These are phyloP conservation scores for Atractosteus spatula DNA, from an alignment of 2,113 vertebrate species.

Conservation along the genomic window DNA sequence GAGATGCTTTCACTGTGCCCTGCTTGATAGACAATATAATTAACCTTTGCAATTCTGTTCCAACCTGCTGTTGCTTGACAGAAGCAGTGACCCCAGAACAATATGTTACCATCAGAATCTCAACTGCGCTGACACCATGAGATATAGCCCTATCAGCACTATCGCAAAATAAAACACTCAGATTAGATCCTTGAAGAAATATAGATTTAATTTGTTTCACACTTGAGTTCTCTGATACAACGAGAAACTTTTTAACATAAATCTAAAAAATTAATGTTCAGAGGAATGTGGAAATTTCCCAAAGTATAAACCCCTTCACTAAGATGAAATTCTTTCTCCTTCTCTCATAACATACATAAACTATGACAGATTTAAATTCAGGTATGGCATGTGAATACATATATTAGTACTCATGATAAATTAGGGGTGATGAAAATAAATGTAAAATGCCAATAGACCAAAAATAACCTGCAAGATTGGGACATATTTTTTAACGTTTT, in stretches of 20 bases:
- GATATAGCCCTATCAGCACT: conserved; percentile 73
- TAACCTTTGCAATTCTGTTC: conserved; percentile 98
- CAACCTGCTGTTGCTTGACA: conserved; percentile 74
- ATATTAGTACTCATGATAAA: too few species aligned
- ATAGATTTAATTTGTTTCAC: conserved; percentile 83
- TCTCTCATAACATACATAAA: too few species aligned
- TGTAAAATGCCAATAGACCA: too few species aligned
- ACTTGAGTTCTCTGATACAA: conserved; percentile 85
- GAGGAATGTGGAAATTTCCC: background rate
- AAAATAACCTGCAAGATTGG: too few species aligned
- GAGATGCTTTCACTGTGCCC: conserved; percentile 69
- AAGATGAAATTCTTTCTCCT: background rate
- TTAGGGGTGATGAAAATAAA: too few species aligned
- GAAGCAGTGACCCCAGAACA: conserved; percentile 89
- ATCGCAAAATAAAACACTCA: conserved; percentile 70
- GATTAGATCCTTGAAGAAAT: conserved; percentile 80
- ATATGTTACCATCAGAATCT: conserved; percentile 85
- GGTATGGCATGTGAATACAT: too few species aligned
- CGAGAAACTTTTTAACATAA: conserved; percentile 85
- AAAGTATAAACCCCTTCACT: background rate
- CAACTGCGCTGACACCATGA: conserved; percentile 65
- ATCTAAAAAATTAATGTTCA: conserved; percentile 61
- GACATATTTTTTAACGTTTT: too few species aligned
- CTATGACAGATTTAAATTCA: too few species aligned
- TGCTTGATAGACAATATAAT: conserved; percentile 90